phyloP scores from a whole-genome alignment of 2,113 vertebrate genomes.

The Meles meles region DNA sequence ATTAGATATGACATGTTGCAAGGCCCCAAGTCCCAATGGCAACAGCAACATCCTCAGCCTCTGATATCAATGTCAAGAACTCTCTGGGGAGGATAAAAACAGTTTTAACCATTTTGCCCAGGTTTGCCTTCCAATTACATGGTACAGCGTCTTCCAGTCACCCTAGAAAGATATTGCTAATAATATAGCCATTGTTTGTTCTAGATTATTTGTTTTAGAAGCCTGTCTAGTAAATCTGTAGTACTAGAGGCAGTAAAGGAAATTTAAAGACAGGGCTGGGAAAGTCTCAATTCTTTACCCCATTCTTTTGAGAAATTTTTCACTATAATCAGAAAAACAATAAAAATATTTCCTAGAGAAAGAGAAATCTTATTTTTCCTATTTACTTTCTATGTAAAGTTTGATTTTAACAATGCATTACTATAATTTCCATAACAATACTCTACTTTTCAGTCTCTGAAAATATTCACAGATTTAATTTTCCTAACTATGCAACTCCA shows the following conservation, averaged over 20 bases:
- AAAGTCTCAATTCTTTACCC: neutral
- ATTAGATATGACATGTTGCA: neutral
- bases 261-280: neutral
- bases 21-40: no score
- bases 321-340: neutral
- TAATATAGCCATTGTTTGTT: neutral
- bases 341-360: neutral
- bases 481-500: neutral
- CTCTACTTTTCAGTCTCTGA: neutral
- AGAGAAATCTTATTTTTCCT: neutral
- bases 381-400: neutral
- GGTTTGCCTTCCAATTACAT: neutral
- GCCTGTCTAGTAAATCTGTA: neutral
- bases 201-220: neutral
- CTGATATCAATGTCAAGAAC: neutral
- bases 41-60: neutral
- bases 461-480: neutral
- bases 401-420: neutral
- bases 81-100: neutral
- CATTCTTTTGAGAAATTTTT: neutral
- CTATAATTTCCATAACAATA: neutral
- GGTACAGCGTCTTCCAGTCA: neutral
- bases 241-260: neutral
- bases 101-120: neutral
- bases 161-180: neutral